Evolutionary conservation across 1,140 invertebrate genomes (phyloP).

Genomic region (Zeugodacus cucurbitae): DNA sequence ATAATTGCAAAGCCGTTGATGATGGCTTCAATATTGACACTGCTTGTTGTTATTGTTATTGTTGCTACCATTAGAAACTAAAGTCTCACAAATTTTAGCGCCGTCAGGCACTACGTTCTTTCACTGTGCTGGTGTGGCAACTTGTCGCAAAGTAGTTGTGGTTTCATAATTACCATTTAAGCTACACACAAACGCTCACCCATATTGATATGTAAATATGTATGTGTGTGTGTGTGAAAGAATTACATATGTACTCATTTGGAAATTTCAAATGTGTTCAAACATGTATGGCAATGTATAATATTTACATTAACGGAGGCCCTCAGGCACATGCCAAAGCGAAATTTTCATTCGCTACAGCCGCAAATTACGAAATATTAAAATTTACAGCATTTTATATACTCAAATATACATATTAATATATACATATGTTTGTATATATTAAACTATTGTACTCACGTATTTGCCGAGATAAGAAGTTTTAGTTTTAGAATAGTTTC

Average conservation of each 20-base stretch:
- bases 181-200: neutral
- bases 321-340: neutral
- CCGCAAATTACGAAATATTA: constrained; percentile 1
- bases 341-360: neutral
- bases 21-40: neutral
- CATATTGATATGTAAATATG: neutral
- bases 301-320: neutral
- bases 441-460: neutral
- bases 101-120: neutral
- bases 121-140: neutral
- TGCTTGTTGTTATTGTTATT: neutral
- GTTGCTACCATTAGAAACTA: neutral
- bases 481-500: neutral
- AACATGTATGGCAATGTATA: neutral
- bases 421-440: neutral
- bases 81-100: neutral
- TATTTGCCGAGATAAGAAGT: constrained; percentile 16
- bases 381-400: neutral
- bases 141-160: constrained; percentile 14
- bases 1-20: neutral
- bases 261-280: neutral
- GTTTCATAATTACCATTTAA: constrained; percentile 22
- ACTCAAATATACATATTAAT: neutral
- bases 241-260: neutral
- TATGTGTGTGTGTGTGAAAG: neutral